These are phyloP conservation scores for Phaenicophaeus curvirostris DNA, from an alignment of 2,797 vertebrate species.

Conservation along the genomic window DNA sequence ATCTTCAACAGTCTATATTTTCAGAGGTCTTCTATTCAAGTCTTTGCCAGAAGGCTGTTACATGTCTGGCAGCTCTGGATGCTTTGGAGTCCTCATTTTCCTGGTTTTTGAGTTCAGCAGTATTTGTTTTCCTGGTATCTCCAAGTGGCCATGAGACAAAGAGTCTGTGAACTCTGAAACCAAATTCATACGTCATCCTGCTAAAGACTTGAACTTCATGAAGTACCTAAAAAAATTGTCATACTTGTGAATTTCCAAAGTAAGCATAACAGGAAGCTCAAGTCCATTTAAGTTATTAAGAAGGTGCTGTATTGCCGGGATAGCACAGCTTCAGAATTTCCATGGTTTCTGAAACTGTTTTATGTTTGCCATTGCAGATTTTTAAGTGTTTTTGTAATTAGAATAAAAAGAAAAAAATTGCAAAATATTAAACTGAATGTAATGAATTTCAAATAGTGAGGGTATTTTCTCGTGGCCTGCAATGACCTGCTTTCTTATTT, in stretches of 20 bases:
- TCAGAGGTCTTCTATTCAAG: fast-evolving
- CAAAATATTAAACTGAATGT: background rate
- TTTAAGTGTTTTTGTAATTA: background rate
- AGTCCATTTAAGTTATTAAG: background rate
- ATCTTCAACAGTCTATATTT: background rate
- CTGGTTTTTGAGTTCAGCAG: background rate
- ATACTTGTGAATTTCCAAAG: background rate
- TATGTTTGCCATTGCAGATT: background rate
- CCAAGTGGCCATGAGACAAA: background rate
- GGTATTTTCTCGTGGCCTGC: background rate
- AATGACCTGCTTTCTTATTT: background rate
- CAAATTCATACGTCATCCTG: background rate
- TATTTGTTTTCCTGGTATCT: background rate
- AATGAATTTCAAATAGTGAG: background rate
- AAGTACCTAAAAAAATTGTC: background rate
- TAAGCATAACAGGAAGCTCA: background rate
- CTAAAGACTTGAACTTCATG: background rate
- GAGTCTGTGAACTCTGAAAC: background rate
- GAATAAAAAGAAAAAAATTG: background rate
- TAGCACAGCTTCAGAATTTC: background rate
- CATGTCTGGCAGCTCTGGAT: background rate
- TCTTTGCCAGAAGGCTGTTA: background rate
- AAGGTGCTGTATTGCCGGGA: background rate
- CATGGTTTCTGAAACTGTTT: background rate
- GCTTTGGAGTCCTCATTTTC: background rate